phyloP scores from a whole-genome alignment of 2,797 vertebrate species.

The Thripadectes ignobilis region DNA sequence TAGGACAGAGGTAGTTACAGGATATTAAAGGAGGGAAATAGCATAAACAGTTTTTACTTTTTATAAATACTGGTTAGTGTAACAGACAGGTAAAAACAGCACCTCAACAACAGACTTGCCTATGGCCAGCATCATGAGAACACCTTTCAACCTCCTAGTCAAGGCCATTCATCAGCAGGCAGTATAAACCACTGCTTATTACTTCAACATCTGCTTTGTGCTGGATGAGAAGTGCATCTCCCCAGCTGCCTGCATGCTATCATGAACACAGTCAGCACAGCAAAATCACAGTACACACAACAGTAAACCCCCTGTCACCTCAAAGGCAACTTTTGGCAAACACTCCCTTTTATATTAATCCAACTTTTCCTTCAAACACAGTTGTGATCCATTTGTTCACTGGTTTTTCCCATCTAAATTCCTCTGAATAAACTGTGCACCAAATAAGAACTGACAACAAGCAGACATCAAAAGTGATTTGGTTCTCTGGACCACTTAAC shows the following conservation, averaged over 20 bases:
- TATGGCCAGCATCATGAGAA: background rate
- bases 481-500: background rate
- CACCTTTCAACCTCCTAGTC: background rate
- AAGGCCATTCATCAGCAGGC: background rate
- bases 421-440: constrained; percentile 8
- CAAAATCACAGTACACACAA: constrained; percentile 19
- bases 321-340: background rate
- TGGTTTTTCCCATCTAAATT: constrained; percentile 28
- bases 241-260: background rate
- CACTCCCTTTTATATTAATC: constrained; percentile 9
- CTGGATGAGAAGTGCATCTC: background rate
- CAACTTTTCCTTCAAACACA: constrained; percentile 25
- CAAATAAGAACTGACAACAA: constrained; percentile 41
- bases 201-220: background rate
- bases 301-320: background rate
- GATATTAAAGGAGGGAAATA: background rate
- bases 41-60: background rate
- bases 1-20: background rate
- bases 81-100: background rate
- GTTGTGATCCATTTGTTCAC: background rate
- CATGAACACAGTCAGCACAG: background rate
- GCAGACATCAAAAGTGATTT: constrained; percentile 36
- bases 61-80: background rate
- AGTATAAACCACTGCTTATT: background rate
- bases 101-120: background rate